A percentile compares a stretch with the other conserved stretches of the same genome.
phyloP scores from a whole-genome alignment of 2,113 vertebrate species.

The Procapra przewalskii region DNA sequence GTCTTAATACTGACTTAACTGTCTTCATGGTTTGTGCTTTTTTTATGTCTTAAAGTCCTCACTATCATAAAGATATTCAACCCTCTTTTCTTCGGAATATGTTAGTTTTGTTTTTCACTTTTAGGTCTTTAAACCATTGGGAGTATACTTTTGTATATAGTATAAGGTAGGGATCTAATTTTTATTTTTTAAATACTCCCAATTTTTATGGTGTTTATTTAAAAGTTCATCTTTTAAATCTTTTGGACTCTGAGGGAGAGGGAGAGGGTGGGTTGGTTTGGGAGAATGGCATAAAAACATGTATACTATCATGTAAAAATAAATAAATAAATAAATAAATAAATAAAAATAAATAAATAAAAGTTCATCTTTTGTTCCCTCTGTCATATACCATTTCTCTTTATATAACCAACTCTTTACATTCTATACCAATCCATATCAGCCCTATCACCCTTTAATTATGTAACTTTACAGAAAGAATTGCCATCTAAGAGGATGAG shows the following conservation, averaged over 20 bases:
- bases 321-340: too few relatives aligned
- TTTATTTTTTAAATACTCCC: neutral
- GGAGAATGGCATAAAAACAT: too few relatives aligned
- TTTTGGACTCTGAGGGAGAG: too few relatives aligned
- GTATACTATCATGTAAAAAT: too few relatives aligned
- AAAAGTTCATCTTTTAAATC: neutral
- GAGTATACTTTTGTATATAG: neutral
- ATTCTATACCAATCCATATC: neutral
- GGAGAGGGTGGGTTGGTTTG: too few relatives aligned
- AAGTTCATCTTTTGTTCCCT: neutral
- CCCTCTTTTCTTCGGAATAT: neutral
- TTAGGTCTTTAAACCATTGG: neutral
- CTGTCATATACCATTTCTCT: neutral
- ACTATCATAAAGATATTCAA: neutral
- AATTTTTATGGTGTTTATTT: neutral
- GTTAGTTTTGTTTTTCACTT: constrained; percentile 48
- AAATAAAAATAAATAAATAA: too few relatives aligned
- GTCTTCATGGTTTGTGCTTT: neutral
- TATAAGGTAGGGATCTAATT: neutral
- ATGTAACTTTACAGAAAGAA: neutral
- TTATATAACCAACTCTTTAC: neutral
- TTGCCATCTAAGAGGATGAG: neutral
- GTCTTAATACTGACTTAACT: neutral
- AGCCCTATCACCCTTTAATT: neutral
- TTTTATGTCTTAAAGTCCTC: neutral